A percentile compares a stretch with the other conserved stretches of the same genome.
Evolutionary conservation across 2,113 vertebrate species (phyloP).

Genomic region (Odontophorus gujanensis): DNA sequence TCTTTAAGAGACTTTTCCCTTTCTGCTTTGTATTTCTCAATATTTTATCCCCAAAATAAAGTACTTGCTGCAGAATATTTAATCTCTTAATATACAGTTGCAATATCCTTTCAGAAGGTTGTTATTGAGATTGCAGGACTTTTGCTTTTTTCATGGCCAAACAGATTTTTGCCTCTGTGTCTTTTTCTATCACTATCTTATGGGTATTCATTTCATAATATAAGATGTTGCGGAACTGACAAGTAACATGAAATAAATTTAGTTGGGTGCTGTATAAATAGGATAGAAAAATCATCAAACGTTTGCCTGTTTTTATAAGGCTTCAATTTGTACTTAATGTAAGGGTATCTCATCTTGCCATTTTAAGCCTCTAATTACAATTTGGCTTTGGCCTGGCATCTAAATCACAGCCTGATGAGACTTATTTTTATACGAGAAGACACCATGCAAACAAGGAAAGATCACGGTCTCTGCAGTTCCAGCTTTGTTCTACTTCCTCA

Average conservation of each 20-base stretch:
- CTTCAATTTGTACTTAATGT: slow-evolving; percentile 22
- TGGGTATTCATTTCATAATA: neutral
- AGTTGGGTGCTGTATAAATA: neutral
- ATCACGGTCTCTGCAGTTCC: slow-evolving; percentile 11
- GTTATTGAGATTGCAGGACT: neutral
- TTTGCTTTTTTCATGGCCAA: neutral
- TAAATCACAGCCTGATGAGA: slow-evolving; percentile 31
- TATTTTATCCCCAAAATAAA: neutral
- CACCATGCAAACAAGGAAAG: slow-evolving; percentile 23
- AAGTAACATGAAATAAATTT: slow-evolving; percentile 2
- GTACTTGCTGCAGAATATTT: neutral
- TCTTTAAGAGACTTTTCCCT: neutral
- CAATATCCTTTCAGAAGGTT: neutral
- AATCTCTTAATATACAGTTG: neutral
- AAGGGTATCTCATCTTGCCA: slow-evolving; percentile 27
- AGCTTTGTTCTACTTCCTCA: slow-evolving; percentile 37
- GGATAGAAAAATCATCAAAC: neutral
- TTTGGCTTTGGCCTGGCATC: slow-evolving; percentile 19
- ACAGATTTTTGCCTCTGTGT: neutral
- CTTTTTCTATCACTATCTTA: neutral
- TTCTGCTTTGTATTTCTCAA: neutral
- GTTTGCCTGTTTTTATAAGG: neutral
- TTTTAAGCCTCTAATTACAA: slow-evolving; percentile 55
- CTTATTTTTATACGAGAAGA: slow-evolving; percentile 49
- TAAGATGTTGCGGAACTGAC: neutral